A percentile compares a stretch with the other conserved stretches of the same genome.
Evolutionary conservation across 2,113 vertebrate species (phyloP).

Genomic region (Nyctereutes procyonoides): DNA sequence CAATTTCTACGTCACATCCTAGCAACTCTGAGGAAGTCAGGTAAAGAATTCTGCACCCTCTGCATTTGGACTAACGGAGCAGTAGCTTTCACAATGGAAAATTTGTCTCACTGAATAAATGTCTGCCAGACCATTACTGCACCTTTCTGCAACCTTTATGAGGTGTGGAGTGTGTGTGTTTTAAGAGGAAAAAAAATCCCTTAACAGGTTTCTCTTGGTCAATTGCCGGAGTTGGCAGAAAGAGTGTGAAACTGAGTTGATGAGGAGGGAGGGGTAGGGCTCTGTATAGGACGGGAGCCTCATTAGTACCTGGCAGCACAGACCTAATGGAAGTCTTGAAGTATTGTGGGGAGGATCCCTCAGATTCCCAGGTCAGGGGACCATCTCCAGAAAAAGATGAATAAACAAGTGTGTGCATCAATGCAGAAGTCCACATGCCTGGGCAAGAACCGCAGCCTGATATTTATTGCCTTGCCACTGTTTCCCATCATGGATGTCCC

Average conservation of each 20-base stretch:
- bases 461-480: background rate
- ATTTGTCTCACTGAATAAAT: constrained; percentile 17
- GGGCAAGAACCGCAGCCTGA: background rate
- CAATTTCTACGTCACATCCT: background rate
- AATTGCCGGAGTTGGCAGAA: background rate
- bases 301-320: background rate
- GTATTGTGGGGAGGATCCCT: background rate
- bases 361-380: rapidly evolving
- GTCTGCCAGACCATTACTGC: background rate
- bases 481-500: background rate
- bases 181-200: background rate
- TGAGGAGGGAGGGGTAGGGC: background rate
- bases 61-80: background rate
- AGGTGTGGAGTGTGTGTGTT: background rate
- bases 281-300: background rate
- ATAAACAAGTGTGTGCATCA: rapidly evolving
- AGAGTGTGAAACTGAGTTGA: background rate
- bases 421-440: background rate
- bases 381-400: background rate
- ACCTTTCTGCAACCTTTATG: constrained; percentile 55
- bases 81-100: constrained; percentile 41
- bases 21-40: background rate
- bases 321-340: background rate
- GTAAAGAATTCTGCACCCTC: background rate
- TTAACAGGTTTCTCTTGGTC: constrained; percentile 9